Percentiles rank a stretch among this genome's conserved stretches.
Evolutionary conservation across 2,797 vertebrate genomes (phyloP).

Genomic region (Aldrovandia affinis): DNA sequence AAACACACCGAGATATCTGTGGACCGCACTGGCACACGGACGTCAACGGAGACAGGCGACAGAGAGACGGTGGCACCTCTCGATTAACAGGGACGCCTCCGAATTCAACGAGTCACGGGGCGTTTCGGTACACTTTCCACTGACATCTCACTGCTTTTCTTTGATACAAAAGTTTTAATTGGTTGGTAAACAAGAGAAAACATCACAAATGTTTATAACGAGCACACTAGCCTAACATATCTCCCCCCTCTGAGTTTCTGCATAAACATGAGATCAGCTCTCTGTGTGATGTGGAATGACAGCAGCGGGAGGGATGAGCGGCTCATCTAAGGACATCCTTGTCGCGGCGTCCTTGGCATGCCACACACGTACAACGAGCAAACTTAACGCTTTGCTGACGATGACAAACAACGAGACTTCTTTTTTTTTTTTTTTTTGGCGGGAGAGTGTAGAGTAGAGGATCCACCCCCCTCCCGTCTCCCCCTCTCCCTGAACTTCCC

Average conservation of each 20-base stretch:
- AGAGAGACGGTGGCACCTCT: too few species aligned
- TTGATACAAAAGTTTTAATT: not conserved
- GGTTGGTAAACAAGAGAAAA: not conserved
- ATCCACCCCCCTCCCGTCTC: conserved; percentile 24
- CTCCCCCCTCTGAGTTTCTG: not conserved
- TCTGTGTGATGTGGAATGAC: not conserved
- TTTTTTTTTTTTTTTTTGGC: conserved; percentile 11
- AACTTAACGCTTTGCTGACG: not conserved
- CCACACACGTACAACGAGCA: not conserved
- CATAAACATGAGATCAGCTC: not conserved
- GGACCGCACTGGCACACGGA: not conserved
- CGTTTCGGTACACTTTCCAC: not conserved
- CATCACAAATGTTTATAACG: not conserved
- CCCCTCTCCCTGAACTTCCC: conserved; percentile 55
- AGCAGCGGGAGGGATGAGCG: not conserved
- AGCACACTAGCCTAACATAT: not conserved
- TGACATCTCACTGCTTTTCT: not conserved
- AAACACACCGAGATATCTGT: too few species aligned
- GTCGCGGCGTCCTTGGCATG: not conserved
- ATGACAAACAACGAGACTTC: not conserved
- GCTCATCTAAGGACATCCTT: not conserved
- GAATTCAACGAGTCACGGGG: not conserved
- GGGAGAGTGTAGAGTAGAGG: not conserved
- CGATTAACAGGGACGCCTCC: too few species aligned
- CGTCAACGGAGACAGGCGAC: not conserved